Percentiles rank a stretch among this genome's conserved stretches.
These are phyloP conservation scores for Dasypolia templi DNA, from an alignment of 2,888 invertebrate genomes.

Conservation along the genomic window DNA sequence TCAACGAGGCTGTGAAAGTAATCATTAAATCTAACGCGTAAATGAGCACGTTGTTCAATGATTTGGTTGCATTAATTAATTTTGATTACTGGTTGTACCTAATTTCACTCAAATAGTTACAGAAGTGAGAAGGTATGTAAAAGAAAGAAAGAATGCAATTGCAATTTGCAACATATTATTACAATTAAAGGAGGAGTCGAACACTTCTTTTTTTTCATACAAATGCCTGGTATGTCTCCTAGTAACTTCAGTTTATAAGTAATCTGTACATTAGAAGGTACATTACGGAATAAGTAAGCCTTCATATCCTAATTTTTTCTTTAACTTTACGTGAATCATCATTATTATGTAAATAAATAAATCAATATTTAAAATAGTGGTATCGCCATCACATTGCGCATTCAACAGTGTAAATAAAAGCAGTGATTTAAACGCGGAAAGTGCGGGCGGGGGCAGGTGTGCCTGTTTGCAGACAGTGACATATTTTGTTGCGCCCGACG, in stretches of 20 bases:
- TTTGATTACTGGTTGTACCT: not conserved
- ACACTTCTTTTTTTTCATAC: not conserved
- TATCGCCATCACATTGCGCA: conserved; percentile 21
- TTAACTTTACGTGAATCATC: not conserved
- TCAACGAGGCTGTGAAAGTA: not conserved
- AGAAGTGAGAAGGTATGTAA: not conserved
- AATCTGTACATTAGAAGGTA: not conserved
- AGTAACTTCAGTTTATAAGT: not conserved
- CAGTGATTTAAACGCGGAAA: conserved; percentile 51
- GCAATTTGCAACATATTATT: not conserved
- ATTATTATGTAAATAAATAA: conserved; percentile 2
- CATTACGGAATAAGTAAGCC: not conserved
- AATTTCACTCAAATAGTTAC: conserved; percentile 3
- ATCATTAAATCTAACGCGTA: conserved; percentile 7
- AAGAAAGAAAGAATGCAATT: no score
- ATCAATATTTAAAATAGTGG: conserved; percentile 17
- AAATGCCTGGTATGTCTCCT: not conserved
- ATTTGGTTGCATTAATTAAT: conserved; percentile 27
- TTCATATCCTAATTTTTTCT: not conserved
- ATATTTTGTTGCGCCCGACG: conserved; percentile 74
- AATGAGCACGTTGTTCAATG: conserved; percentile 1
- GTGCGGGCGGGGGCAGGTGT: conserved; percentile 67
- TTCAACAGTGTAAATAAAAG: conserved; percentile 52
- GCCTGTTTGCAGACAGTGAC: conserved; percentile 76
- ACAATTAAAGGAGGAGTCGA: not conserved